Base-by-base conservation (phyloP, 2,113 vertebrate genomes). In the Epinephelus cyanopodus region DNA sequence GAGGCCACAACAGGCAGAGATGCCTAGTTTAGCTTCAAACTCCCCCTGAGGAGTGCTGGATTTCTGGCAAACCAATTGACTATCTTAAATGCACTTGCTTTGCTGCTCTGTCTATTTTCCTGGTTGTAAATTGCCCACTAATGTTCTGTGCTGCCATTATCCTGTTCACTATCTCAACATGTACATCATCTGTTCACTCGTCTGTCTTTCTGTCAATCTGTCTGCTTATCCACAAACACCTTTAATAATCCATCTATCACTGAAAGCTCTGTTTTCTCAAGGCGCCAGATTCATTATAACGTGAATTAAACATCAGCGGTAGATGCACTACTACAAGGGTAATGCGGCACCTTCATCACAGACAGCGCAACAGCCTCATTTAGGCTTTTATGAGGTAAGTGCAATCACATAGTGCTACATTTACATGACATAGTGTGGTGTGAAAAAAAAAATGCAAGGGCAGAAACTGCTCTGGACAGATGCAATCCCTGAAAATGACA, bases 291-390 rank as follows among this genome's bases (percentile, higher is more conserved):
- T 87, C 65, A 53, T 77, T 52, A 62, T 29, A 50, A 50, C 6
- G 60, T 52, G 45, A 78, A 79, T 56, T 33, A 60, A 67, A 72
- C 39, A 56, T 82, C 57, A 86, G 67, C 54, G 39, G 47, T 53
- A 47, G 79, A 84, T 37, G 78, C 82, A 42, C 50, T 83, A 87
- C 91, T 91, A 89, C 23, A 14, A 52, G 70, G 71, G 45, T 85
- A 90, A 91, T 89, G 91, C 66, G 45, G 82, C 53, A 52, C 65
- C 75, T 54, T 77, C 63, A 50, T 61, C 25, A 69, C 48, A 71
- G 68, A 67, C 57, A 61, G 58, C 85, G 64, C 45, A 77, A 14
- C 29, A 70, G 39, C 85, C 50, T 77, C 17, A 25, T n/a, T 69
- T n/a, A 29, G 45, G 77, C 74, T 27, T 64, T 21, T 37, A 39